Conservation (phyloP, 2,113 vertebrate genomes). For the Atlantisia rogersi region DNA sequence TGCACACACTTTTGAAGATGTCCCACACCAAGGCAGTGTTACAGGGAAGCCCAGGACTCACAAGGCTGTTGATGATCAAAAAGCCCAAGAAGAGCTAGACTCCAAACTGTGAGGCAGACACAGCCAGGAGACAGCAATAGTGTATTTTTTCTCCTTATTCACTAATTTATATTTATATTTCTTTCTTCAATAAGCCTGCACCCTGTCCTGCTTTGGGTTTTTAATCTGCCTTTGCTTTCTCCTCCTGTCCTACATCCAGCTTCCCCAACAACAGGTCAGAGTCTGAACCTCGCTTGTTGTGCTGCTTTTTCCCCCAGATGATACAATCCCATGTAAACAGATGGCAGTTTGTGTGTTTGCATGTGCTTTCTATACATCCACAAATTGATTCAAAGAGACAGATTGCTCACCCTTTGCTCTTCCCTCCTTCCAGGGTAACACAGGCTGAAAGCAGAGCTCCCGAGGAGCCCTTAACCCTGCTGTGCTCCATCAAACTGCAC, state of each 20-base stretch:
- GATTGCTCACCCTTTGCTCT: background rate
- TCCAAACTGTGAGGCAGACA: background rate
- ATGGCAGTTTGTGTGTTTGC: background rate
- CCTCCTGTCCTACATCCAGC: background rate
- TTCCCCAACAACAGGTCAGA: background rate
- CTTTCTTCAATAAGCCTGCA: background rate
- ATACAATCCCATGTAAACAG: background rate
- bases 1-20: background rate
- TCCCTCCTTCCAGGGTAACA: background rate
- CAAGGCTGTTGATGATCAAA: background rate
- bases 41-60: background rate
- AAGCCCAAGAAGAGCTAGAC: background rate
- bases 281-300: background rate
- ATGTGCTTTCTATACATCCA: background rate
- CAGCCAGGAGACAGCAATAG: background rate
- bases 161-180: background rate
- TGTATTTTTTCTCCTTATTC: background rate
- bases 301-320: background rate
- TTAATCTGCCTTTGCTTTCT: background rate
- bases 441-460: background rate
- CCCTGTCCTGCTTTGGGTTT: background rate
- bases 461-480: background rate
- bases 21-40: rapidly evolving
- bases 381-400: background rate
- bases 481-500: background rate